Base-by-base conservation (phyloP, 2,888 invertebrate genomes). In the Biston betularia region DNA sequence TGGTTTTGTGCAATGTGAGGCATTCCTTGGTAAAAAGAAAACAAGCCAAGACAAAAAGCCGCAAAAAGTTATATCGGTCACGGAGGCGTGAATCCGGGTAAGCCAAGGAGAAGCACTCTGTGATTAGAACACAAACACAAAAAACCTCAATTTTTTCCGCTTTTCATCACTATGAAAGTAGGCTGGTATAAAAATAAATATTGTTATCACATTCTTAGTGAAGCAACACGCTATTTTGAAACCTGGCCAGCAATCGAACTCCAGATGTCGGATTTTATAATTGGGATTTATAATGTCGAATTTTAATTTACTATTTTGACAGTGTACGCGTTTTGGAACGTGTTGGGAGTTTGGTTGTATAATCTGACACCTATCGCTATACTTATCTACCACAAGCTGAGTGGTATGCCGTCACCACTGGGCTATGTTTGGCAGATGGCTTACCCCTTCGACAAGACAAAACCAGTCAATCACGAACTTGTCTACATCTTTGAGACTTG, bases 371-470 rank as follows among this genome's bases (percentile, higher is more conserved):
- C 91, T 4, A 76, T 90, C 33, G 79, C 76, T 0, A 68, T 90
- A 15, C 82, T 85, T 55, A 40, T 82, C 10, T 90, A 87, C 72
- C 77, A 79, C 33, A 79, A 72, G 66, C 68, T 79, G 12, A 78
- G 79, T 38, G 86, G 84, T 11, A 64, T 69, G 10, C 76, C 83
- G 3, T 76, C 86, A 50, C 71, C 80, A 42, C 72, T 89, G 42
- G 88, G 88, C 40, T 88, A 82, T 68, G 81, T 90, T 48, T 91
- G 89, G 89, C 85, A 85, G 65, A 75, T 86, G 70, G 71, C 79
- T 50, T 91, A 91, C 69, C 90, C 90, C 6, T 89, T 90, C 74
- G 89, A 90, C 70, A 89, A 89, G 74, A 87, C 83, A 2, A 76
- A 80, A 63, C 84, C 84, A 12, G 72, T 83, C 35, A 76, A 79